These are phyloP conservation scores for Sisor rabdophorus DNA, from an alignment of 2,113 vertebrate genomes.

Conservation along the genomic window DNA sequence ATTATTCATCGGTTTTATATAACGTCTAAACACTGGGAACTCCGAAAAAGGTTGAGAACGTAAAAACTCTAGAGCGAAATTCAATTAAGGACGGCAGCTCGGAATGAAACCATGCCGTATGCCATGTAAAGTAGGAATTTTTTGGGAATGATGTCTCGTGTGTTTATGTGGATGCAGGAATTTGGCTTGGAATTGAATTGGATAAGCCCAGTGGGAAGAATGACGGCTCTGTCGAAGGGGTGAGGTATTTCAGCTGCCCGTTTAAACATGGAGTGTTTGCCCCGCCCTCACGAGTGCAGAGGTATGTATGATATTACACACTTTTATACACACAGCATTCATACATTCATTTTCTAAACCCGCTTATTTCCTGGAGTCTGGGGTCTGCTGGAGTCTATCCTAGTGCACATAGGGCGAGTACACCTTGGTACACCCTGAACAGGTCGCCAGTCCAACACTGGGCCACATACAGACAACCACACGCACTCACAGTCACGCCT, in stretches of 20 bases:
- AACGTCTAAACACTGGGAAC: background rate
- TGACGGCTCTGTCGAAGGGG: slow-evolving; percentile 85
- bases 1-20: slow-evolving; percentile 12
- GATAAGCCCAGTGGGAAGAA: slow-evolving; percentile 95
- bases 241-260: slow-evolving; percentile 89
- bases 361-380: too few relatives aligned
- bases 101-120: background rate
- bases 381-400: too few relatives aligned
- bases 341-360: too few relatives aligned
- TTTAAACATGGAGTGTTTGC: slow-evolving; percentile 91
- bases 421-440: too few relatives aligned
- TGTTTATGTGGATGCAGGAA: slow-evolving; percentile 66
- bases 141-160: background rate
- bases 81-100: background rate
- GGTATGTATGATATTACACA: slow-evolving; percentile 65
- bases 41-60: background rate
- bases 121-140: background rate
- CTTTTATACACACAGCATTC: too few relatives aligned
- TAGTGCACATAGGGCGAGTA: too few relatives aligned
- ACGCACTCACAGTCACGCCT: too few relatives aligned
- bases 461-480: too few relatives aligned
- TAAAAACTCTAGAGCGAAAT: background rate
- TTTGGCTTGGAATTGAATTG: slow-evolving; percentile 92
- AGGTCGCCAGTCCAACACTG: too few relatives aligned
- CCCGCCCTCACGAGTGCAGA: slow-evolving; percentile 88